A percentile compares a stretch with the other conserved stretches of the same genome.
phyloP scores from a whole-genome alignment of 2,888 invertebrate genomes.

The Cosmia trapezina region DNA sequence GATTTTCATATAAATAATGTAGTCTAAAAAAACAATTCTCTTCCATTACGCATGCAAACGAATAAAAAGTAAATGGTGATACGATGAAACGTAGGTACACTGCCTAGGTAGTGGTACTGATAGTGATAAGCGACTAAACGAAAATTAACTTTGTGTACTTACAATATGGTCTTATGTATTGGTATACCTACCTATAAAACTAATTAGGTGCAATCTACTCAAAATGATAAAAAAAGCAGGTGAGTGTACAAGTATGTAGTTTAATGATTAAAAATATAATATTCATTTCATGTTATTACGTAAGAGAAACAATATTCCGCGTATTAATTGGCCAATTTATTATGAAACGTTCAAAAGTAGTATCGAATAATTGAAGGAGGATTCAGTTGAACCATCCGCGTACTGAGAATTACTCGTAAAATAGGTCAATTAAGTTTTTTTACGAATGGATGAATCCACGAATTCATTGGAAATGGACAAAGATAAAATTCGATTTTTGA shows the following conservation, averaged over 20 bases:
- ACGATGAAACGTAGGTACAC: not conserved
- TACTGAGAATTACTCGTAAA: conserved; percentile 17
- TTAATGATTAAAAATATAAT: not conserved
- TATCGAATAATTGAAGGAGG: conserved; percentile 35
- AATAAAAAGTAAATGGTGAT: not conserved
- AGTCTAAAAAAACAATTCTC: not conserved
- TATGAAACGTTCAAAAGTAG: conserved; percentile 23
- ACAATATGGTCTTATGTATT: too few species aligned
- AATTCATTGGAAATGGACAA: conserved; percentile 18
- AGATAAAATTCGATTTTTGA: conserved; percentile 18
- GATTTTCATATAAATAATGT: not conserved
- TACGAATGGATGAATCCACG: conserved; percentile 3
- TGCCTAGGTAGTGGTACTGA: too few species aligned
- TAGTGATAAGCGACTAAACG: not conserved
- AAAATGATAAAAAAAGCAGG: not conserved
- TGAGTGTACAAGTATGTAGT: not conserved
- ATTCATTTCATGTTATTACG: not conserved
- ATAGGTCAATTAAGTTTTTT: conserved; percentile 26
- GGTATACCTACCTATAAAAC: too few species aligned
- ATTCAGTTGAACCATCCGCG: conserved; percentile 15
- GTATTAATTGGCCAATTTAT: conserved; percentile 32
- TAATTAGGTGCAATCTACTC: not conserved
- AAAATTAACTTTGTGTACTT: not conserved
- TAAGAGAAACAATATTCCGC: conserved; percentile 9
- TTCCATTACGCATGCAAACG: not conserved